Base-by-base conservation (phyloP, 2,797 vertebrate species). In the Xiphorhynchus erythropygius region DNA sequence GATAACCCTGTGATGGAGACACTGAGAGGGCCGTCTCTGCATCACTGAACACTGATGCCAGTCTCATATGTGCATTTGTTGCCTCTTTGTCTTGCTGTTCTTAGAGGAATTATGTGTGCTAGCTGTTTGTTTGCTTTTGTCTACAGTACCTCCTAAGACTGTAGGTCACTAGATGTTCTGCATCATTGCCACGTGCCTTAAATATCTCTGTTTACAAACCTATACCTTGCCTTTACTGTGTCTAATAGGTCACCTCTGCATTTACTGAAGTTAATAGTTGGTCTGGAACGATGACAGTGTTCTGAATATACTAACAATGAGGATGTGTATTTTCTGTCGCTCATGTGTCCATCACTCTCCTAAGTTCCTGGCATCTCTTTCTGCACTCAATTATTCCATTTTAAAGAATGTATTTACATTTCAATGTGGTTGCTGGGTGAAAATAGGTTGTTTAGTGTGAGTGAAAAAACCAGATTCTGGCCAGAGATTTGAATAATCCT, bases 321-420 rank as follows among this genome's bases (percentile, higher is more conserved):
- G 73, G 32, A 33, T 39, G 14, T 21, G 4, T 46, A 14, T 0
- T 12, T 59, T 69, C 68, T 64, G 35, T 60, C 56, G 39, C 44
- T 71, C n/a, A 22, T 0, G 0, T n/a, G 25, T n/a, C 57, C 17
- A 12, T 35, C 17, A 10, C 52, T 71, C 17, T 76, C 12, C 12
- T 28, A 17, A n/a, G n/a, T 60, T 71, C 49, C 70, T 81, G 60
- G 19, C 21, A 52, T 65, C 30, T 81, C 13, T 37, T 87, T 84
- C 23, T 28, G 24, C 39, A 71, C 27, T 56, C 57, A 73, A 11
- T 56, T 59, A 47, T 16, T 78, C 33, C 3, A 23, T 74, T 85
- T 81, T 37, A 47, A 85, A 37, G 52, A 28, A 37, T 22, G 22
- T 33, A 27, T 68, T 69, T 77, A 19, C 10, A 4, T 74, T 57